Conservation (phyloP, 1,140 invertebrate genomes). For the Drosophila lowei region DNA sequence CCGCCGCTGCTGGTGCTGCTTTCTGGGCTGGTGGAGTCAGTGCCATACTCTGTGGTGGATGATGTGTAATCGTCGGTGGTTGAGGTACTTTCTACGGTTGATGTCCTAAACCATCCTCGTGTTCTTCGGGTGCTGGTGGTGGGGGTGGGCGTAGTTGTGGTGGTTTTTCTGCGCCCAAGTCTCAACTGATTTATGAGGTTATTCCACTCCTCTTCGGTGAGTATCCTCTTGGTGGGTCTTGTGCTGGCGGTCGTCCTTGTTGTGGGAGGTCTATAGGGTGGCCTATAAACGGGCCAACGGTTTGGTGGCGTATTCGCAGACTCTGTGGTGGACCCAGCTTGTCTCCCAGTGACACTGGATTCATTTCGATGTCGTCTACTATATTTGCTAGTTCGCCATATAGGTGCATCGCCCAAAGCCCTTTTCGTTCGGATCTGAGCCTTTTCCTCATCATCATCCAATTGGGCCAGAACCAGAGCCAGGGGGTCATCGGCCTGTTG, state of each 20-base stretch:
- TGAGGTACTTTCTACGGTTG: slow-evolving; percentile 10
- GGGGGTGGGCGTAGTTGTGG: background rate
- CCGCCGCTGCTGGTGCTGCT: slow-evolving; percentile 28
- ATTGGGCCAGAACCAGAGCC: slow-evolving; percentile 47
- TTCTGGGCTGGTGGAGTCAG: slow-evolving; percentile 32
- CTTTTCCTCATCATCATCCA: slow-evolving; percentile 34
- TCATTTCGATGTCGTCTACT: slow-evolving; percentile 60
- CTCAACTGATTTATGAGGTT: slow-evolving; percentile 9
- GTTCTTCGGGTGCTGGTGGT: slow-evolving; percentile 14
- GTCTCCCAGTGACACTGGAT: background rate
- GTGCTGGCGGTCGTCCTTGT: slow-evolving; percentile 23
- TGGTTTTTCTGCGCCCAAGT: slow-evolving; percentile 1
- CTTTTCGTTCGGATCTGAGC: slow-evolving; percentile 7
- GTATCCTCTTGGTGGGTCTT: slow-evolving; percentile 2
- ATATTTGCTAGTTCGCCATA: slow-evolving; percentile 50
- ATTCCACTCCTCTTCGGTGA: slow-evolving; percentile 57
- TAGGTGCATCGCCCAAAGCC: slow-evolving; percentile 22
- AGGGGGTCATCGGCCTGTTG: slow-evolving; percentile 55
- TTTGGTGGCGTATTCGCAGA: background rate
- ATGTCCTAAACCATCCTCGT: slow-evolving; percentile 6
- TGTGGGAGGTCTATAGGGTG: slow-evolving; percentile 19
- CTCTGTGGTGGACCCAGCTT: slow-evolving; percentile 9
- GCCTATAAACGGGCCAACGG: slow-evolving; percentile 22
- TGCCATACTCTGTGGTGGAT: slow-evolving; percentile 19
- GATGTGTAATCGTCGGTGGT: slow-evolving; percentile 27